A percentile compares a stretch with the other conserved stretches of the same genome.
Conservation (phyloP, 1,140 invertebrate genomes). For the Drosophila varians region DNA sequence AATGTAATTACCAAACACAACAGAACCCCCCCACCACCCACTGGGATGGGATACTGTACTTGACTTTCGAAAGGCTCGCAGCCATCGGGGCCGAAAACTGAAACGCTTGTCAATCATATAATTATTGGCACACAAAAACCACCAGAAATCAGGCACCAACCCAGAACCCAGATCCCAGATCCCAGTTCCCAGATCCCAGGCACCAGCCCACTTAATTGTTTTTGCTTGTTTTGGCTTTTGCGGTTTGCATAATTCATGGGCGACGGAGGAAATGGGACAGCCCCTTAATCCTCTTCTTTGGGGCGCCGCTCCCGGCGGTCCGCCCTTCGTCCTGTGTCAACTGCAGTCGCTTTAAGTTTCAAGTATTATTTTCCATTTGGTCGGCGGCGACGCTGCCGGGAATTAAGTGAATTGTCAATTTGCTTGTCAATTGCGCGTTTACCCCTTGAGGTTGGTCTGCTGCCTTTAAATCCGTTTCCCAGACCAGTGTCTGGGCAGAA, state of each 20-base stretch:
- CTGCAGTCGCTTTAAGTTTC: constrained; percentile 34
- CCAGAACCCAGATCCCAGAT: too few relatives aligned
- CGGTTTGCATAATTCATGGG: constrained; percentile 51
- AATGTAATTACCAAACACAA: constrained; percentile 70
- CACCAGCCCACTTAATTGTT: constrained; percentile 42
- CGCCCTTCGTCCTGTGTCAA: constrained; percentile 11
- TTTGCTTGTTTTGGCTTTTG: constrained; percentile 55
- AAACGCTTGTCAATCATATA: constrained; percentile 66
- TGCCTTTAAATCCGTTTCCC: constrained; percentile 16
- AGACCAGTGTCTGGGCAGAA: constrained; percentile 13
- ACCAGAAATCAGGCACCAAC: not conserved
- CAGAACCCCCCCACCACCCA: constrained; percentile 8
- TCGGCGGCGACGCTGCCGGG: constrained; percentile 39
- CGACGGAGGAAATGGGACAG: constrained; percentile 25
- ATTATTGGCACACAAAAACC: constrained; percentile 30
- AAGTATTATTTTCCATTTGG: constrained; percentile 32
- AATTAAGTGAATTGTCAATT: constrained; percentile 78
- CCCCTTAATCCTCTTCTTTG: constrained; percentile 28
- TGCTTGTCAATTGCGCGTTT: constrained; percentile 62
- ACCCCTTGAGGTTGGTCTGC: constrained; percentile 36
- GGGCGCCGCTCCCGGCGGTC: not conserved
- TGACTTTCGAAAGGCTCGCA: constrained; percentile 26
- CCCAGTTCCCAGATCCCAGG: too few relatives aligned
- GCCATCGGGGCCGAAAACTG: constrained; percentile 27
- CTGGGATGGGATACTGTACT: constrained; percentile 4